Evolutionary conservation across 2,888 invertebrate genomes (phyloP), one percentile per base, ranked within the genome.

Genomic region (Macrosoma leucophasiata): DNA sequence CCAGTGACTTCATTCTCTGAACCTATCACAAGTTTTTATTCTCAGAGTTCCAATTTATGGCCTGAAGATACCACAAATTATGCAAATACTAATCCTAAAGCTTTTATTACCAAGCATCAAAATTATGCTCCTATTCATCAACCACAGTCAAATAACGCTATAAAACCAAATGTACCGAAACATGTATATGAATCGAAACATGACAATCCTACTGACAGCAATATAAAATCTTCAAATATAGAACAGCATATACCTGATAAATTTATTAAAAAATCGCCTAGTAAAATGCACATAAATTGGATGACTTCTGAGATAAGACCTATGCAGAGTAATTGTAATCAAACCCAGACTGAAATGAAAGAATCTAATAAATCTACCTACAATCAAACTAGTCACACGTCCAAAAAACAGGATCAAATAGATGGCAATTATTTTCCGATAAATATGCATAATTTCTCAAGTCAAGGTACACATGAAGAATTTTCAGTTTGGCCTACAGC

Each of bases 261-360:
- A 42, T 81, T 67, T 49, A 71, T 74, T 1, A 84, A 84, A 45
- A 84, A 82, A 41, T 77, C 77, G 4, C 77, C 79, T 1, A 77
- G 51, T 36, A 84, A 84, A 66, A 81, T 72, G 73, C 84, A 82
- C 40, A 84, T 84, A 17, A 84, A 84, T 49, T 84, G 84, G 84
- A 84, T 84, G 84, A 84, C 84, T 11, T 84, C 84, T 10, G 84
- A 84, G 64, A 69, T 70, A 24, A 69, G 81, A 41, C 67, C 82
- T 9, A 66, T 73, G 55, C 77, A 78, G 56, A 73, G 60, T 44
- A 66, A 61, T 50, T 76, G 64, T 42, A 73, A 62, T 34, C 50
- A 65, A 36, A 41, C 55, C 15, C 63, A 71, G 34, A 31, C 55
- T 20, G 64, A 65, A 14, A 43, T 59, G 28, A 82, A 82, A 57